A percentile compares a stretch with the other conserved stretches of the same genome.
These are phyloP conservation scores for Drosophila lini DNA, from an alignment of 1,140 invertebrate species.

Conservation along the genomic window DNA sequence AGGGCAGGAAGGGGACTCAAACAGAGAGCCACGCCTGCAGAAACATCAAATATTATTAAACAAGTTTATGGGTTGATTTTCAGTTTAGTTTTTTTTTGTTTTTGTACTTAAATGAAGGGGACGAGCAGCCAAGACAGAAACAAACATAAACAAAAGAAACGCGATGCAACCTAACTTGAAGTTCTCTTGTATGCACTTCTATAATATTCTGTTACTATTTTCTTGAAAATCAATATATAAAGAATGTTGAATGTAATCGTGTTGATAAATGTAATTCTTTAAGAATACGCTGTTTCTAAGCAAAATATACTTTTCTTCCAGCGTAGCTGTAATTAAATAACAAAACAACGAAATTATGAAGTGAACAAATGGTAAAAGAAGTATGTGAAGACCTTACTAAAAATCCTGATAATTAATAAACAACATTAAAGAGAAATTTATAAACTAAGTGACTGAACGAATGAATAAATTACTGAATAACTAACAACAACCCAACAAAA, in stretches of 20 bases:
- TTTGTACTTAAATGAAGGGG: conserved; percentile 22
- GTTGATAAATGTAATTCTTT: too few relatives aligned
- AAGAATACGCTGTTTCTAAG: too few relatives aligned
- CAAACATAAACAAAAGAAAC: conserved; percentile 5
- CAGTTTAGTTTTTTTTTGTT: conserved; percentile 41
- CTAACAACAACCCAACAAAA: too few relatives aligned
- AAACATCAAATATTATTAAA: conserved; percentile 60
- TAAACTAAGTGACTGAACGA: too few relatives aligned
- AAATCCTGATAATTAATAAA: too few relatives aligned
- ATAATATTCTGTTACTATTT: neutral
- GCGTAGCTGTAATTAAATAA: neutral
- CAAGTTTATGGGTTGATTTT: conserved; percentile 28
- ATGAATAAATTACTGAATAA: too few relatives aligned
- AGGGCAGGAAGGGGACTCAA: conserved; percentile 2
- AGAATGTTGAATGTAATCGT: neutral
- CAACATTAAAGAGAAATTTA: too few relatives aligned
- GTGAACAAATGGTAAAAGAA: neutral
- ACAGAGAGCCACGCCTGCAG: conserved; percentile 49
- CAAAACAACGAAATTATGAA: neutral
- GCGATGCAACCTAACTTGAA: neutral
- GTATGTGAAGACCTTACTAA: too few relatives aligned
- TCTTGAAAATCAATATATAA: neutral
- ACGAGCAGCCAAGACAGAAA: conserved; percentile 29
- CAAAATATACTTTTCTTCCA: neutral
- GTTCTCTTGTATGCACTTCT: neutral